These are phyloP conservation scores for Rhadina sibilatrix DNA, from an alignment of 2,113 vertebrate species.

Conservation along the genomic window DNA sequence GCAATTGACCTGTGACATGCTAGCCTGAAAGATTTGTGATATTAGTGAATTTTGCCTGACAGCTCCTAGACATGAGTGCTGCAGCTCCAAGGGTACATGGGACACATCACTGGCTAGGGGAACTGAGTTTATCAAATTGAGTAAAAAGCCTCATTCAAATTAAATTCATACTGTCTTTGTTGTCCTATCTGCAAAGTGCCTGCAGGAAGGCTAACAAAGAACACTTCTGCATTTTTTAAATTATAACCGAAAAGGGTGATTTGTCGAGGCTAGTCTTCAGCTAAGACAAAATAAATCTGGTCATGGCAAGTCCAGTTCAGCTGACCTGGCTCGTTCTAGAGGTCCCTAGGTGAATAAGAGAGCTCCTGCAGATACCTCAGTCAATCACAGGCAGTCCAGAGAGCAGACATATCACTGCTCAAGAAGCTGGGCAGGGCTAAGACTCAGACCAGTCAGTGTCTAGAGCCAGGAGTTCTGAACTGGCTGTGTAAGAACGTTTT, in stretches of 20 bases:
- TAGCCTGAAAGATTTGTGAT: neutral
- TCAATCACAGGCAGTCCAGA: too few relatives aligned
- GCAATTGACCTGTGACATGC: neutral
- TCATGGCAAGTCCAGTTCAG: too few relatives aligned
- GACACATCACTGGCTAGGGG: neutral
- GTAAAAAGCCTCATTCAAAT: neutral
- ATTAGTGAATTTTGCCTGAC: neutral
- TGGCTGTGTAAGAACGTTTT: neutral
- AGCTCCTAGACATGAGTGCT: neutral
- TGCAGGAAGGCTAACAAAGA: neutral
- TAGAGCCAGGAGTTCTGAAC: neutral
- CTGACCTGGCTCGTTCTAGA: too few relatives aligned
- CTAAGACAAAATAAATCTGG: too few relatives aligned
- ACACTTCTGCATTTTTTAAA: neutral
- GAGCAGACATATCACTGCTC: too few relatives aligned
- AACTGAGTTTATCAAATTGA: neutral
- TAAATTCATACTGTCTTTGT: neutral
- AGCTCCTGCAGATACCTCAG: too few relatives aligned
- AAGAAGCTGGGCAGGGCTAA: too few relatives aligned
- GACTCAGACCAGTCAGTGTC: too few relatives aligned
- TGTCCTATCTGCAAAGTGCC: neutral
- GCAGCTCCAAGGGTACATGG: neutral
- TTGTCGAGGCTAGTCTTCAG: too few relatives aligned
- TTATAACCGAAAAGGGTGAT: too few relatives aligned
- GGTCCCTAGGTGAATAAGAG: too few relatives aligned